phyloP scores from a whole-genome alignment of 2,888 invertebrate species.

The Brachynemurus nebulosus region DNA sequence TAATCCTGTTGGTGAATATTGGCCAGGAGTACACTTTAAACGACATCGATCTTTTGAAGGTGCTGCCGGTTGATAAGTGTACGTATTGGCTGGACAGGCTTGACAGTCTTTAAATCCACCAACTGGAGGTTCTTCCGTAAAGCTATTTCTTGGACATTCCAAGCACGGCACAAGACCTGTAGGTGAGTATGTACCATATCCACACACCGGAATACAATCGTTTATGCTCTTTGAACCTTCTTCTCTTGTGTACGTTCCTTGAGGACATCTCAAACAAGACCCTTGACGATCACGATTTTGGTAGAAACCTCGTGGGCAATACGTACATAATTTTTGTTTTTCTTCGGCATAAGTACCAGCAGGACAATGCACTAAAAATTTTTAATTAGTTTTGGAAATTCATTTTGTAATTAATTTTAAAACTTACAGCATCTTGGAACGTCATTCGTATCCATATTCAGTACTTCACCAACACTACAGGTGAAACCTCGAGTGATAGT shows the following conservation, averaged over 20 bases:
- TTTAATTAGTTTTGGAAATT: not conserved
- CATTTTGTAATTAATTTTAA: conserved; percentile 3
- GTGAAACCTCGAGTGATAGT: conserved; percentile 80
- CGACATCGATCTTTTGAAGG: conserved; percentile 68
- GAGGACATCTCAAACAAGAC: conserved; percentile 77
- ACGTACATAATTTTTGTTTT: conserved; percentile 80
- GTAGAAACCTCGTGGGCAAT: conserved; percentile 85
- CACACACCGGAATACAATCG: conserved; percentile 88
- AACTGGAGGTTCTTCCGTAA: conserved; percentile 72
- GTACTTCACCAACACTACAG: conserved; percentile 84
- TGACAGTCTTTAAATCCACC: conserved; percentile 90
- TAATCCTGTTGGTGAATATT: conserved; percentile 84
- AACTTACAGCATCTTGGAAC: conserved; percentile 82
- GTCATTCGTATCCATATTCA: conserved; percentile 84
- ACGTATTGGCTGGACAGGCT: conserved; percentile 79
- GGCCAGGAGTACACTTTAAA: conserved; percentile 78
- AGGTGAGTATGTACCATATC: conserved; percentile 90
- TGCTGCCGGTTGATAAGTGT: conserved; percentile 85
- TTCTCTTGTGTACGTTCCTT: conserved; percentile 84
- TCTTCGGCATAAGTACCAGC: conserved; percentile 88
- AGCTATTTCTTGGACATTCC: conserved; percentile 88
- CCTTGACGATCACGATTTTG: conserved; percentile 87
- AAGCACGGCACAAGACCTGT: conserved; percentile 87
- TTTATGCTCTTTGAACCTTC: conserved; percentile 75
- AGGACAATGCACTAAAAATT: conserved; percentile 77